Evolutionary conservation across 2,113 vertebrate species (phyloP).

Genomic region (Nyctereutes procyonoides): DNA sequence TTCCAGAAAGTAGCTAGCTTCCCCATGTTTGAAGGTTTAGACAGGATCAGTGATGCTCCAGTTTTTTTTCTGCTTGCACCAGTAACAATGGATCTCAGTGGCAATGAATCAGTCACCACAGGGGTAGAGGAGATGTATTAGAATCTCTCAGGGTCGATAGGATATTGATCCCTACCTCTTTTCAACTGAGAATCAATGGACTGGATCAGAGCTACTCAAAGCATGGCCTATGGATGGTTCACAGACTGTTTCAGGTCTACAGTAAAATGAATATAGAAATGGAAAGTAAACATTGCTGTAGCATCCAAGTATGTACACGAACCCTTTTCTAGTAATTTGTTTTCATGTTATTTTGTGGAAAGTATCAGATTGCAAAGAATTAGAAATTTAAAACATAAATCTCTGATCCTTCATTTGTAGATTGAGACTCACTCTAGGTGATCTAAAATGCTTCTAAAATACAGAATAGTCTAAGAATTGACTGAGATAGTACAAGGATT

Average conservation of each 20-base stretch:
- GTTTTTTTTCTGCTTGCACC: not conserved
- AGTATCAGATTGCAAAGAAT: not conserved
- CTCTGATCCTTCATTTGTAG: not conserved
- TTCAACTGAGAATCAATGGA: not conserved
- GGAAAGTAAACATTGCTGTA: not conserved
- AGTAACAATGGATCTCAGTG: not conserved
- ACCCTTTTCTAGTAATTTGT: not conserved
- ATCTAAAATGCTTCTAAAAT: not conserved
- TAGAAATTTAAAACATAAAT: not conserved
- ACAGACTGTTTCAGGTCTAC: not conserved
- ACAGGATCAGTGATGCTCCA: not conserved
- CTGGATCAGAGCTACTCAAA: not conserved
- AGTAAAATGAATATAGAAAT: not conserved
- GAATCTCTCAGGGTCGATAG: not conserved
- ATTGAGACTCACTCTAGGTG: not conserved
- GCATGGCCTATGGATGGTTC: not conserved
- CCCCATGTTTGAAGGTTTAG: constrained; percentile 18
- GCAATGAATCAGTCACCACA: not conserved
- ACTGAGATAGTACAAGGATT: not conserved
- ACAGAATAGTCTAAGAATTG: not conserved
- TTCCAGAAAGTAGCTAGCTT: not conserved
- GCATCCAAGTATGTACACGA: not conserved
- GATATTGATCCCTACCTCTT: not conserved
- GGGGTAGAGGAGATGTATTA: not conserved
- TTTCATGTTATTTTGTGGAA: not conserved